phyloP scores from a whole-genome alignment of 2,113 vertebrate genomes.

The Gnathonemus echidnorhynchus region DNA sequence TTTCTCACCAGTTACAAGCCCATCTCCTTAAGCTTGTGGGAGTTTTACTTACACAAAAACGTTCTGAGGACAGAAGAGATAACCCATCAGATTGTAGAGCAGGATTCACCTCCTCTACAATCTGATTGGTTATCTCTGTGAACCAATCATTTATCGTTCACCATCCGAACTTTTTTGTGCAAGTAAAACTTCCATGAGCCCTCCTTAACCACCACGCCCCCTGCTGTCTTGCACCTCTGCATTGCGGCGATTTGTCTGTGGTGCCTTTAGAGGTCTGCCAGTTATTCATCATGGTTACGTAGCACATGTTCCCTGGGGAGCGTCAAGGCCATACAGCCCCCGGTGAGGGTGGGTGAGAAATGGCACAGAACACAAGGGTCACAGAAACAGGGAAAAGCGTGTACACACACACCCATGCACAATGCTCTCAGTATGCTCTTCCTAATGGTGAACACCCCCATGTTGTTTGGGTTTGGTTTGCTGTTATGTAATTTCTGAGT shows the following conservation, averaged over 20 bases:
- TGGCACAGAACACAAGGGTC: neutral
- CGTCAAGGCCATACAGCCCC: neutral
- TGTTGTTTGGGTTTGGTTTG: neutral
- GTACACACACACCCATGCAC: neutral
- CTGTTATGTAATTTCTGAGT: conserved; percentile 4
- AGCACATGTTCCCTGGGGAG: neutral
- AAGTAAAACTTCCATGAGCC: no score
- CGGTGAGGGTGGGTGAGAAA: neutral
- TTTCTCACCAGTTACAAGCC: neutral
- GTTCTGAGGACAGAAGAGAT: no score
- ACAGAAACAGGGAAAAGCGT: neutral
- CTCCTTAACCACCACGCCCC: neutral
- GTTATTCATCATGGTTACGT: neutral
- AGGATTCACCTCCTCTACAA: no score
- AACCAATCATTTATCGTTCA: no score
- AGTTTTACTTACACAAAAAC: no score
- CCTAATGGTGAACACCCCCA: neutral
- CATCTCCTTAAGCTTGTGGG: neutral
- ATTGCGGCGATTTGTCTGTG: neutral
- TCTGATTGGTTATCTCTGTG: no score
- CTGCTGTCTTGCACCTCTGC: neutral
- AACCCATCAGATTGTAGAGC: no score
- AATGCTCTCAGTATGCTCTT: neutral
- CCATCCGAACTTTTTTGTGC: no score
- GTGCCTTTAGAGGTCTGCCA: neutral